phyloP scores from a whole-genome alignment of 2,113 vertebrate species.

The Datnioides undecimradiatus region DNA sequence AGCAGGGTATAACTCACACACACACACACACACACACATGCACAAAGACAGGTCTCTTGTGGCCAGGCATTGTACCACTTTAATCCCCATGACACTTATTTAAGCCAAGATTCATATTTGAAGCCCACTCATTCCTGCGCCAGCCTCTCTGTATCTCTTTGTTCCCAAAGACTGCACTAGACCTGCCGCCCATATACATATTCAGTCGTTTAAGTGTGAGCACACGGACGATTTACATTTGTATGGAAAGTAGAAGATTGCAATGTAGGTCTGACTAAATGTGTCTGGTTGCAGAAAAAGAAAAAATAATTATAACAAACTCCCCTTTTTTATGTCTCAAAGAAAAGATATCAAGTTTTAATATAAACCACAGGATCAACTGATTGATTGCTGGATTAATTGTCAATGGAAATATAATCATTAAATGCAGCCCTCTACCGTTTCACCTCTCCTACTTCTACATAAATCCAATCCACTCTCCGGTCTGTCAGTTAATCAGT shows the following conservation, averaged over 20 bases:
- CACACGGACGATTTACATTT: neutral
- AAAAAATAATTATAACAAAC: too few relatives aligned
- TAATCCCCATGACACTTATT: constrained; percentile 72
- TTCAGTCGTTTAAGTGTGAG: neutral
- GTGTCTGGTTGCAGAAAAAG: neutral
- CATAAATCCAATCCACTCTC: neutral
- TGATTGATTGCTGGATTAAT: neutral
- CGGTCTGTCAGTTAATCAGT: constrained; percentile 9
- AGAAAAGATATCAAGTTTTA: too few relatives aligned
- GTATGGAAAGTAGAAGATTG: neutral
- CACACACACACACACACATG: constrained; percentile 43
- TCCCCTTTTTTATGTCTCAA: too few relatives aligned
- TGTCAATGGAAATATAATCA: neutral
- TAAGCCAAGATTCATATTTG: constrained; percentile 65
- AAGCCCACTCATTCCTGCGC: constrained; percentile 24
- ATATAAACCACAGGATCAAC: too few relatives aligned
- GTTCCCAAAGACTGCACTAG: constrained; percentile 12
- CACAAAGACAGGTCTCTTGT: constrained; percentile 45
- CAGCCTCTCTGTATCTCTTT: constrained; percentile 39
- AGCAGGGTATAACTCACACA: neutral
- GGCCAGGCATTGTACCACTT: constrained; percentile 63
- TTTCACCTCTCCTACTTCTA: neutral
- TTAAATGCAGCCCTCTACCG: neutral
- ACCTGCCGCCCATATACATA: constrained; percentile 1
- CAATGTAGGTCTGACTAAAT: neutral